These are phyloP conservation scores for Drosophila biarmipes DNA, from an alignment of 1,140 invertebrate genomes.

Conservation along the genomic window DNA sequence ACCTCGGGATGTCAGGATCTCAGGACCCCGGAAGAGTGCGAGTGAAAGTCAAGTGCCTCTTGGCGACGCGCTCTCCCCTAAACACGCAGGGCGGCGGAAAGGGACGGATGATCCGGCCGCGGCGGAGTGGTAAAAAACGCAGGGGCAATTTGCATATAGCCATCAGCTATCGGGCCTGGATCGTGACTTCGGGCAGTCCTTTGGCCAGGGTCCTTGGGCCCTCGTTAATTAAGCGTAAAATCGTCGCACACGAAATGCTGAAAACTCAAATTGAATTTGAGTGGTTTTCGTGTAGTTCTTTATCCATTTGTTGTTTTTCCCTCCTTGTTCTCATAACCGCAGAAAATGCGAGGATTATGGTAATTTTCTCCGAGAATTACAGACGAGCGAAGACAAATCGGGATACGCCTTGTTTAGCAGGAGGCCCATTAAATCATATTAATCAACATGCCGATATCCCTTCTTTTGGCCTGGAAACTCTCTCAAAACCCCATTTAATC, in stretches of 20 bases:
- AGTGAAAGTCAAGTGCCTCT: constrained; percentile 78
- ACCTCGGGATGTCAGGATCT: neutral
- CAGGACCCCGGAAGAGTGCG: constrained; percentile 16
- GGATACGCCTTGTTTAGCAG: constrained; percentile 35
- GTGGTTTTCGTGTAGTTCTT: constrained; percentile 54
- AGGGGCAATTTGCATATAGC: constrained; percentile 68
- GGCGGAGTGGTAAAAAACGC: constrained; percentile 21
- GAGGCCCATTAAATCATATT: constrained; percentile 73
- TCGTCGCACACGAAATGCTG: constrained; percentile 57
- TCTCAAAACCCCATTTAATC: constrained; percentile 76
- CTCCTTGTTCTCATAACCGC: constrained; percentile 32
- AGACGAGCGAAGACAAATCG: constrained; percentile 20
- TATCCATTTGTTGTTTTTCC: constrained; percentile 19
- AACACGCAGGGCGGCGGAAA: neutral
- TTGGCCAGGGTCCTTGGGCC: constrained; percentile 31
- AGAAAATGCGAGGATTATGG: constrained; percentile 73
- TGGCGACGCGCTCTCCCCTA: constrained; percentile 50
- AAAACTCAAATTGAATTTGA: constrained; percentile 74
- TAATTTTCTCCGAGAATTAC: constrained; percentile 40
- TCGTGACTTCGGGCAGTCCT: constrained; percentile 19
- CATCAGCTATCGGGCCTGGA: constrained; percentile 56
- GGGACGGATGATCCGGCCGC: neutral
- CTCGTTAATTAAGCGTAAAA: constrained; percentile 79
- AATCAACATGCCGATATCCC: constrained; percentile 53
- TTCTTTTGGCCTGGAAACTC: constrained; percentile 20